Base-by-base conservation (phyloP, 2,888 invertebrate species). In the Lasioglossum villosulum region DNA sequence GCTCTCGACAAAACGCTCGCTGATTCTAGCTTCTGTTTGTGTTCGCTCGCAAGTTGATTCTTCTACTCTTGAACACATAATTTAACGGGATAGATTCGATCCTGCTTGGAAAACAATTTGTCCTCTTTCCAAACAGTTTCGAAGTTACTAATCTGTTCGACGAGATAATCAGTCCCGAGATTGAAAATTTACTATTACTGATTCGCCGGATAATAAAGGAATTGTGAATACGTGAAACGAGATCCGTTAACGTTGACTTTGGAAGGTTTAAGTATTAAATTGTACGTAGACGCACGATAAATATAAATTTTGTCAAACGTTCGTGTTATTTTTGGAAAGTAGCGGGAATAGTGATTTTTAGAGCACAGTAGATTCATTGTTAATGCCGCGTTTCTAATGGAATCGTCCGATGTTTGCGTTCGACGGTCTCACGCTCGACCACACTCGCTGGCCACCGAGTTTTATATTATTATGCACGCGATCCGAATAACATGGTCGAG, bases 391-490 rank as follows among this genome's bases (percentile, higher is more conserved):
- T 56, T 56, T 56, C n/a, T 10, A 56, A 56, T n/a, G 56, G 56
- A 56, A n/a, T 12, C 8, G 56, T 56, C 23, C n/a, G 56, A 10
- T 56, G 56, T 56, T 56, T n/a, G 52, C 52, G 63, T 30, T 63
- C 6, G 63, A 63, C 30, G 30, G 19, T 63, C 63, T 63, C 63
- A 63, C 34, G 63, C 8, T 8, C 63, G 30, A 19, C 63, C 34
- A 19, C 30, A 3, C 68, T 12, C 37, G 23, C 4, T 14, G 16
- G 19, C 30, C 71, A 27, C 16, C 27, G 27, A 45, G 27, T 75
- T 70, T 76, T n/a, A 76, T 76, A 37, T 37, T 52, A 52, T 68
- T 6, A 68, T 80, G 45, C 72, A 45, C 30, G 52, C 12, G 76
- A 19, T 56, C 8, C 56, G 23, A 45, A 34, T 37, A 14, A 56